Base-by-base conservation (phyloP, 2,888 invertebrate genomes). In the Eupithecia centaureata region DNA sequence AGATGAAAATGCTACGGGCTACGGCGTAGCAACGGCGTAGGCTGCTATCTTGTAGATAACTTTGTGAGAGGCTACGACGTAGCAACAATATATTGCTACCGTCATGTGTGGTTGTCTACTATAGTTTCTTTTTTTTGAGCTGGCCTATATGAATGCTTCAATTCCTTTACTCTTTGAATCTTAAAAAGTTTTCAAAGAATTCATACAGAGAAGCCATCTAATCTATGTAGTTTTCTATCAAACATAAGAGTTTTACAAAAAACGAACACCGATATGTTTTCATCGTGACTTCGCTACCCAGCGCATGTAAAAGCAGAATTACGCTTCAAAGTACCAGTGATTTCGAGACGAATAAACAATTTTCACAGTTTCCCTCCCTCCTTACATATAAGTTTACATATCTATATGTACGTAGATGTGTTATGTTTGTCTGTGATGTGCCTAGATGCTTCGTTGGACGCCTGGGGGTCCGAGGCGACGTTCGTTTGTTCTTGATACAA, bases 271-370 rank as follows among this genome's bases (percentile, higher is more conserved):
- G 22, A 57, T 5, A 57, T 12, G 22, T 5, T 33, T 8, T 32
- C 57, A n/a, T 4, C 4, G 30, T 30, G 18, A 57, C 28, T 32
- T 10, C 32, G 22, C 13, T 22, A 18, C 32, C 12, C 18, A n/a
- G 63, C 65, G 51, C 52, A 68, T 65, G 68, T 62, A 65, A 42
- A 52, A 60, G 51, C 63, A 22, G 65, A 63, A 69, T 63, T 65
- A 66, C 56, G 28, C 60, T 65, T 60, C 65, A 61, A 61, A 66
- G 63, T 65, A 61, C 25, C 25, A 61, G 63, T 56, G 63, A 58
- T 69, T 69, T 65, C 33, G 65, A 65, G 69, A 65, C 32, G 63
- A 63, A 63, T 57, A 63, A 61, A 70, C 66, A 62, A 69, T 61
- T 66, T 70, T 32, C 33, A 60, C 32, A 38, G 60, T 65, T 69